Evolutionary conservation across 2,888 invertebrate species (phyloP).

Genomic region (Tiliacea citrago): DNA sequence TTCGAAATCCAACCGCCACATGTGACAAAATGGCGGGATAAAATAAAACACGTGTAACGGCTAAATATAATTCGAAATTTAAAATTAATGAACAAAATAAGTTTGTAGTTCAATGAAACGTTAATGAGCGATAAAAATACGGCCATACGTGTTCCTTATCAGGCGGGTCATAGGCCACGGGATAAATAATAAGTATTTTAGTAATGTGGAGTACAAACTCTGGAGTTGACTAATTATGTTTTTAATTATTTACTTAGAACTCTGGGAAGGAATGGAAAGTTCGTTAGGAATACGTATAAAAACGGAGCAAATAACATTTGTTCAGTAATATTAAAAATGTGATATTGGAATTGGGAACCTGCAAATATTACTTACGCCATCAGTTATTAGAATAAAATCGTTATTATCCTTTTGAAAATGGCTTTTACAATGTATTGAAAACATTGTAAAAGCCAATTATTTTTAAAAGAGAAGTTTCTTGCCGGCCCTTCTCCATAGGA

Average conservation of each 20-base stretch:
- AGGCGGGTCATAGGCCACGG: constrained; percentile 21
- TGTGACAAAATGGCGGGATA: constrained; percentile 16
- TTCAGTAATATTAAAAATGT: too few species aligned
- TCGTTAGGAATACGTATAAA: neutral
- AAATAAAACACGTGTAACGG: constrained; percentile 26
- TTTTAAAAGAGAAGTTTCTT: too few species aligned
- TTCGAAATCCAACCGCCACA: constrained; percentile 20
- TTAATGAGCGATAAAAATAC: constrained; percentile 54
- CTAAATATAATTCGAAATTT: neutral
- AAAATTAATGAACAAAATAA: constrained; percentile 27
- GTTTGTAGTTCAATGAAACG: constrained; percentile 54
- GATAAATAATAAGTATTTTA: constrained; percentile 43
- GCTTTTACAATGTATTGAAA: too few species aligned
- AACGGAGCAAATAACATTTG: neutral
- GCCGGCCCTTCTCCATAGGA: too few species aligned
- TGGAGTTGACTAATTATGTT: constrained; percentile 21
- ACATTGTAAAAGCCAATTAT: too few species aligned
- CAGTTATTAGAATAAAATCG: neutral
- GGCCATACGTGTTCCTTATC: constrained; percentile 46
- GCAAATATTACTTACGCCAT: neutral
- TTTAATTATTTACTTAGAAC: constrained; percentile 31
- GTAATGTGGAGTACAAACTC: constrained; percentile 29
- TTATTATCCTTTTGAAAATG: neutral
- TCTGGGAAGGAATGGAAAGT: neutral
- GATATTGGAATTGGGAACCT: neutral